A percentile compares a stretch with the other conserved stretches of the same genome.
These are phyloP conservation scores for Xiphophorus birchmanni DNA, from an alignment of 2,797 vertebrate genomes.

Conservation along the genomic window DNA sequence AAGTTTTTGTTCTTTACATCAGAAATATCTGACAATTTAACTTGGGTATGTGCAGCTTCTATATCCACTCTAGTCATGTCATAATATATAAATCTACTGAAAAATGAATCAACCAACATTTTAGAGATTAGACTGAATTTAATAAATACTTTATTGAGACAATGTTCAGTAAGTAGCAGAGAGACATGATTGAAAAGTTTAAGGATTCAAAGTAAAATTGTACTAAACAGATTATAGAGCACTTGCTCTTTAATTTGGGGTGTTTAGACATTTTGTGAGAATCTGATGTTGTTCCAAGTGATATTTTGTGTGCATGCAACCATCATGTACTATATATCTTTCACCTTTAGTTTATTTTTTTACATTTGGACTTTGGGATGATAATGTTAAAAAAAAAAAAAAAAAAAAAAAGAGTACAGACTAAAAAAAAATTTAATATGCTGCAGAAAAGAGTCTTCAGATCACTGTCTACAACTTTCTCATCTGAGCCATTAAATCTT, in stretches of 20 bases:
- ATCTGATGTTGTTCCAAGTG: conserved; percentile 14
- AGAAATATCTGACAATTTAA: background rate
- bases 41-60: background rate
- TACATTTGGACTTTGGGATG: conserved; percentile 3
- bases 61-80: background rate
- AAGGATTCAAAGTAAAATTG: conserved; percentile 14
- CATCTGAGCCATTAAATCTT: conserved; percentile 97
- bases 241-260: conserved; percentile 13
- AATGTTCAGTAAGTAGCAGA: conserved; percentile 38
- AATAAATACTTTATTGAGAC: conserved; percentile 81
- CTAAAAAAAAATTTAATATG: conserved; percentile 1
- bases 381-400: conserved; percentile 19
- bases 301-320: conserved; percentile 2
- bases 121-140: conserved; percentile 36
- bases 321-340: conserved; percentile 43
- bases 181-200: conserved; percentile 13
- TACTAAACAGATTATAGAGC: conserved; percentile 27
- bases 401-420: background rate
- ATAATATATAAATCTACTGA: conserved; percentile 29
- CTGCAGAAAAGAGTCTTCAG: conserved; percentile 9
- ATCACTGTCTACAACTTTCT: conserved; percentile 83
- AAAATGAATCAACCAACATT: conserved; percentile 20
- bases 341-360: background rate
- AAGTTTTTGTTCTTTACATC: background rate
- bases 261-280: conserved; percentile 6